Base-by-base conservation (phyloP, 2,888 invertebrate species). In the Stenurella melanura region DNA sequence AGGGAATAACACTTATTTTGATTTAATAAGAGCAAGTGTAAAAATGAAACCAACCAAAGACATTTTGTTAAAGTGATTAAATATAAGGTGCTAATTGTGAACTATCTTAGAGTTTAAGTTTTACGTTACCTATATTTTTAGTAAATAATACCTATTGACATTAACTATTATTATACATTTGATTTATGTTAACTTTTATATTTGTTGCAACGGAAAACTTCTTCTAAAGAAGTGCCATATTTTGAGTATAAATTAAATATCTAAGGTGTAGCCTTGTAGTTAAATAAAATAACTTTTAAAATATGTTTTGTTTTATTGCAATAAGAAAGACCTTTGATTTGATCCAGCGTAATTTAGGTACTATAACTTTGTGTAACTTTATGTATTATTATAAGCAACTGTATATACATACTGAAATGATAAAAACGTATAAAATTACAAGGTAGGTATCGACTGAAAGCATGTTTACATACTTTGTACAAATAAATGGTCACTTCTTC, bases 221-320 rank as follows among this genome's bases (percentile, higher is more conserved):
- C 82, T 81, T 82, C 74, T 78, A 77, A 73, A 81, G 82, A 78
- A 81, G 80, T 83, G 83, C 81, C 81, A 83, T 83, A 82, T 83
- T 81, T 78, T 80, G 74, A 79, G 76, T 76, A 77, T 77, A 78
- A 81, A 79, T 71, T 78, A 81, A 81, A 82, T 81, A 80, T 80
- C 76, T 82, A 83, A 84, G 75, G 75, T 83, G 82, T 85, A 85
- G 83, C 82, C 82, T 83, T 82, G 83, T 85, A 85, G 84, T 81
- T 80, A 80, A 82, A 80, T 82, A 84, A 83, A 83, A 84, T 79
- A 82, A 82, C 77, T 83, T 83, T 83, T 81, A 78, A 77, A 73
- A 26, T 57, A 30, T 34, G 60, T 75, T 76, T 78, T 72, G 54
- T 77, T 77, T 64, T 57, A 57, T n/a, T 50, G 12, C 15, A 6